Base-by-base conservation (phyloP, 2,797 vertebrate species). In the Lycodopsis pacificus region DNA sequence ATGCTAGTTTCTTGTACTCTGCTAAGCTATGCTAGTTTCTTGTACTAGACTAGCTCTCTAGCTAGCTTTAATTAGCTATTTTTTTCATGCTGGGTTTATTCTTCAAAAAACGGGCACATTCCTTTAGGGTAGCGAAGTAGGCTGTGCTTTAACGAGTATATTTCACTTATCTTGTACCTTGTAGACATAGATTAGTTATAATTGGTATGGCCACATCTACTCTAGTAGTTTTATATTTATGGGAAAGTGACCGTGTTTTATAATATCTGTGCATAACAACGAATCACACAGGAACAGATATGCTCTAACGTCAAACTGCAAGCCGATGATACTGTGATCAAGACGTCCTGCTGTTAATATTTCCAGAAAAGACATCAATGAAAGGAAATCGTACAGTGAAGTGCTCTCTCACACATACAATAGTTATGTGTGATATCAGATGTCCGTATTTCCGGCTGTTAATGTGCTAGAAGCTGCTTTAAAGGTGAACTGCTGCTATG, bases 381-480 rank as follows among this genome's bases (percentile, higher is more conserved):
- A n/a, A 63, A 76, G 42, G 65, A 38, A 72, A 73, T 27, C 49
- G 14, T 15, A n/a, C 25, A 61, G 32, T 65, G 20, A 71, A 61
- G 38, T 22, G 3, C 17, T 58, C 12, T 51, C 61, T 46, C 58
- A 9, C 42, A 53, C 25, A 46, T 20, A 32, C 17, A 36, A 8
- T 53, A n/a, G 7, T 19, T 40, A n/a, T 30, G 7, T 48, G 17
- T 80, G 44, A 56, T 63, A 67, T 46, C 34, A 42, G 66, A 69
- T 66, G 40, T 32, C 15, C 53, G 8, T 56, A 51, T 71, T 58
- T 61, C 57, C 54, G 59, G 36, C 5, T 71, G 7, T 40, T n/a
- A 56, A 53, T 72, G 38, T 22, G 15, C 51, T 51, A 0, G 32
- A 65, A 69, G 75, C 56, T 56, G 66, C 27, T 73, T 65, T 22